Evolutionary conservation across 2,797 vertebrate species (phyloP).

Genomic region (Karalla daura): DNA sequence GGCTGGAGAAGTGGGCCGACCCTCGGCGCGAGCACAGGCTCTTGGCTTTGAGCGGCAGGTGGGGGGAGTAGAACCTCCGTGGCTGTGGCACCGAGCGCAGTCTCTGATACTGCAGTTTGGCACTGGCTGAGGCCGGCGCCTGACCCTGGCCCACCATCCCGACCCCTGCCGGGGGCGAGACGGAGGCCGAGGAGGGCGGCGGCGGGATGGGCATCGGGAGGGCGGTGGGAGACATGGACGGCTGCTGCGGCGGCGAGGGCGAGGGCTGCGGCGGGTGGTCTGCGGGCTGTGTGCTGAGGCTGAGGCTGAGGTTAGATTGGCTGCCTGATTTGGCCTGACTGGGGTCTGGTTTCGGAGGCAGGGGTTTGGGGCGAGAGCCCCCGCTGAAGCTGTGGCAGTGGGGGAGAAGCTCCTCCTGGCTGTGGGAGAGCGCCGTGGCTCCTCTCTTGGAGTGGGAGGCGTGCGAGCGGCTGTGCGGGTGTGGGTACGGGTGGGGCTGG

Average conservation of each 20-base stretch:
- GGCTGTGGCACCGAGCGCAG: conserved; percentile 87
- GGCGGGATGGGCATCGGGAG: conserved; percentile 85
- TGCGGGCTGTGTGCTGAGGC: conserved; percentile 81
- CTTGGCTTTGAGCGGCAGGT: conserved; percentile 90
- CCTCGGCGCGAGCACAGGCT: conserved; percentile 92
- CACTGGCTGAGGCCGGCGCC: conserved; percentile 85
- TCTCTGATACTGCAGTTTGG: conserved; percentile 93
- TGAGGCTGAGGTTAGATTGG: conserved; percentile 87
- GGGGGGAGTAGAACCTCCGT: conserved; percentile 88
- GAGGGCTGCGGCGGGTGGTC: conserved; percentile 80
- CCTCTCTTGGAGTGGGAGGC: conserved; percentile 81
- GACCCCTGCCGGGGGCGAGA: conserved; percentile 82
- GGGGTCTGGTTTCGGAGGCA: conserved; percentile 80
- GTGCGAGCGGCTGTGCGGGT: conserved; percentile 80
- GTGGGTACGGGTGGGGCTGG: conserved; percentile 83
- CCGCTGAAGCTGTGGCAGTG: conserved; percentile 87
- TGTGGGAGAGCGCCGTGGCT: conserved; percentile 77
- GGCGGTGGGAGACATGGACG: conserved; percentile 81
- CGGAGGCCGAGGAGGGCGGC: conserved; percentile 82
- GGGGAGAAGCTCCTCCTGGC: conserved; percentile 87
- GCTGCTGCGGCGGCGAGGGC: conserved; percentile 84
- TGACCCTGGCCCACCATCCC: conserved; percentile 81
- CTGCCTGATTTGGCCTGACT: conserved; percentile 85
- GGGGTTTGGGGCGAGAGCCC: conserved; percentile 78
- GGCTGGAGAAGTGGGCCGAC: conserved; percentile 94